These are phyloP conservation scores for Harpegnathos saltator DNA, from an alignment of 1,140 invertebrate species.

Conservation along the genomic window DNA sequence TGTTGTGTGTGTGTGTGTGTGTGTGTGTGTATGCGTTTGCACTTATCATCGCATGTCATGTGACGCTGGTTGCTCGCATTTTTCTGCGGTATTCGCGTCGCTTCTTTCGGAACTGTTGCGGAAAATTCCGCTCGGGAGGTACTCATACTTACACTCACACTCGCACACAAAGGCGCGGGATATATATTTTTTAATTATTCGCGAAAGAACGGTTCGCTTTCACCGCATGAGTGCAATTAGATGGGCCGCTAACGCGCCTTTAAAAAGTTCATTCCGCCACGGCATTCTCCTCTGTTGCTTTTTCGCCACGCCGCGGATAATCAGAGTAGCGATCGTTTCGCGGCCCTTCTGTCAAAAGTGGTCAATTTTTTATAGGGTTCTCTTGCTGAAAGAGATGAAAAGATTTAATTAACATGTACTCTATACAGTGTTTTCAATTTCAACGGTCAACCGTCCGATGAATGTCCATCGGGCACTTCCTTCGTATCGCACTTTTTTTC, in stretches of 20 bases:
- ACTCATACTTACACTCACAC: too few relatives aligned
- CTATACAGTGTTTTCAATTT: too few relatives aligned
- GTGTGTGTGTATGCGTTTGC: too few relatives aligned
- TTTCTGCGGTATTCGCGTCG: not conserved
- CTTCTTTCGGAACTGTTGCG: not conserved
- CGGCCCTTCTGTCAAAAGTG: not conserved
- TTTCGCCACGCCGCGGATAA: conserved; percentile 9
- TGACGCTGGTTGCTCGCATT: not conserved
- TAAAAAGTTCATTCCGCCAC: conserved; percentile 51
- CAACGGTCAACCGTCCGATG: too few relatives aligned
- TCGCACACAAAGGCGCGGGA: not conserved
- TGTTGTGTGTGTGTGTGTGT: too few relatives aligned
- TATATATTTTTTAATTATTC: conserved; percentile 68
- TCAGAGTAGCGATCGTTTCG: conserved; percentile 37
- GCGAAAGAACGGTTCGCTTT: conserved; percentile 37
- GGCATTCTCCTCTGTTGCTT: conserved; percentile 16
- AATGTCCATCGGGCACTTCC: too few relatives aligned
- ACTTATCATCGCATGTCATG: too few relatives aligned
- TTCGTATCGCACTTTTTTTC: too few relatives aligned
- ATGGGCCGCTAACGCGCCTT: conserved; percentile 60
- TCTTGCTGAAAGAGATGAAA: not conserved
- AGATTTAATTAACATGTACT: conserved; percentile 4
- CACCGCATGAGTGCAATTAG: conserved; percentile 64
- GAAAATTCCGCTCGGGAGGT: not conserved
- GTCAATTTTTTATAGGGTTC: conserved; percentile 11